Evolutionary conservation across 1,140 invertebrate species (phyloP), one percentile per base, ranked within the genome.

Genomic region (Megalopta genalis): DNA sequence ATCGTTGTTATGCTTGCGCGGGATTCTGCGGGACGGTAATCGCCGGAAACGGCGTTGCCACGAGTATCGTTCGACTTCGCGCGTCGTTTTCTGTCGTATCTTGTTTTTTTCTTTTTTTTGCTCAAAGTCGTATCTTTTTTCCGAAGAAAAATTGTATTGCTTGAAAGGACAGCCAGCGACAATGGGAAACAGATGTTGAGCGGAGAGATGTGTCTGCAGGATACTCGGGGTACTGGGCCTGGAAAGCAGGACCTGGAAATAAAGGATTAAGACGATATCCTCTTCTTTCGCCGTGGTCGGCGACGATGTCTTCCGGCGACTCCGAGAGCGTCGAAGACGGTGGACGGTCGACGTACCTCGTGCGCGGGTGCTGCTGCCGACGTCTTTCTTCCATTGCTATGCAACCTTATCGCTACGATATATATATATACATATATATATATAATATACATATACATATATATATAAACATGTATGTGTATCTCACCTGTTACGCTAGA

Each of bases 231-330:
- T 82, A 90, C 90, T 91, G 90, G 91, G 89, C 90, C 90, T 92
- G 91, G 92, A 92, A 89, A 84, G 85, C 90, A 91, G 90, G 91
- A 92, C 91, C 92, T 93, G 92, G 92, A 93, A 93, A 93, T 86
- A 93, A 93, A 93, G 92, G 91, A 92, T 93, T 93, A 93, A 90
- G 89, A 88, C 1, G 32, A 57, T 57, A 57, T 83, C 78, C 82
- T 90, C 80, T 81, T 84, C 82, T 73, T n/a, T n/a, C n/a, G 65
- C 78, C 60, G 27, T 59, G 72, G 60, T 9, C 42, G 70, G 70
- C 27, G 80, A 68, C 42, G 81, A 42, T 76, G 64, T 84, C 75
- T 86, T 78, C 81, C 70, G 49, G 62, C 77, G 75, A 77, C 79
- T 84, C 49, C 77, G 65, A 62, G 85, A 73, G 49, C 67, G 84